A percentile compares a stretch with the other conserved stretches of the same genome.
phyloP scores from a whole-genome alignment of 1,140 invertebrate genomes.

The Lepidostoma basale region DNA sequence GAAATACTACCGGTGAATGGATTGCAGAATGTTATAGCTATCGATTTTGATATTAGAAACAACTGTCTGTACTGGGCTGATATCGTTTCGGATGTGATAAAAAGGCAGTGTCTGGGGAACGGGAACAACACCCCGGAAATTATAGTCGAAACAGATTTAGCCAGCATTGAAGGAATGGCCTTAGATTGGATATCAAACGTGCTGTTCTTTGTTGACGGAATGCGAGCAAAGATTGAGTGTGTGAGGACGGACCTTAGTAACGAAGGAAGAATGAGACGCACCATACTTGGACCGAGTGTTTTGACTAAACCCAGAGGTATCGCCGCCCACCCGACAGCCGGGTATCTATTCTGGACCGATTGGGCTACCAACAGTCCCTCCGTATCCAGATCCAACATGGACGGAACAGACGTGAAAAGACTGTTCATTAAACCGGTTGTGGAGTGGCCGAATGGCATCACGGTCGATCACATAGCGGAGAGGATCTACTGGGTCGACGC shows the following conservation, averaged over 20 bases:
- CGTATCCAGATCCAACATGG: conserved; percentile 84
- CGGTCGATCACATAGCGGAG: conserved; percentile 82
- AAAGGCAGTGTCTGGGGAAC: conserved; percentile 75
- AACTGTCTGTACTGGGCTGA: conserved; percentile 92
- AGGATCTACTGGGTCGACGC: conserved; percentile 90
- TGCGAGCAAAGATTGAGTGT: conserved; percentile 78
- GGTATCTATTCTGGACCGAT: conserved; percentile 92
- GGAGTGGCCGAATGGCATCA: conserved; percentile 88
- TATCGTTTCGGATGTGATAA: conserved; percentile 79
- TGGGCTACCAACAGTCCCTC: conserved; percentile 81
- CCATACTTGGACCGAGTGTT: conserved; percentile 72
- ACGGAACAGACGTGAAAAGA: conserved; percentile 76
- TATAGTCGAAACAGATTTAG: conserved; percentile 74
- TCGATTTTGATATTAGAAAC: conserved; percentile 86
- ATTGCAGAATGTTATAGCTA: conserved; percentile 81
- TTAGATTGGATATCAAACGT: conserved; percentile 93
- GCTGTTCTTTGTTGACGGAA: conserved; percentile 89
- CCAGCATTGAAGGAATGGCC: conserved; percentile 90
- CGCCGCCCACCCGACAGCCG: conserved; percentile 82
- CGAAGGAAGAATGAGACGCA: conserved; percentile 76
- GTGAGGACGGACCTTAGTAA: conserved; percentile 72
- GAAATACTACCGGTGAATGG: conserved; percentile 72
- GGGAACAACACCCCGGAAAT: conserved; percentile 70
- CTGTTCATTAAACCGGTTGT: conserved; percentile 73
- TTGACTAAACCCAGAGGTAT: conserved; percentile 86